Evolutionary conservation across 2,888 invertebrate species (phyloP).

Genomic region (Acleris literana): DNA sequence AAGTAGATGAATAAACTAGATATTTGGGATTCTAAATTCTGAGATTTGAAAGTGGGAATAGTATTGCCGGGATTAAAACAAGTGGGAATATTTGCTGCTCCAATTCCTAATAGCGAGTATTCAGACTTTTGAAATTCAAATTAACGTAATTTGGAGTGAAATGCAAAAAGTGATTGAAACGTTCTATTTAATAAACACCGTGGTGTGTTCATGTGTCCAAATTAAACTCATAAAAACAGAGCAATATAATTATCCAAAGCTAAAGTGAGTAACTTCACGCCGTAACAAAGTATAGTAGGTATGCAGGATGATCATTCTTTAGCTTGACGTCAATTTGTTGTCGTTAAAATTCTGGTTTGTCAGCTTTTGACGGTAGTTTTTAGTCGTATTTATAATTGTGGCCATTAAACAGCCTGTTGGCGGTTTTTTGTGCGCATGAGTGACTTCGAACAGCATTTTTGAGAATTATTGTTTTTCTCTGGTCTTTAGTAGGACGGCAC

Average conservation of each 20-base stretch:
- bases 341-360: conserved; percentile 16
- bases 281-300: neutral
- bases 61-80: too few species aligned
- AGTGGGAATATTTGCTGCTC: too few species aligned
- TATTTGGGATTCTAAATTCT: too few species aligned
- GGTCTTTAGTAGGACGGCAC: neutral
- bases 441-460: conserved; percentile 15
- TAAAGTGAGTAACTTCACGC: conserved; percentile 10
- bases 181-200: too few species aligned
- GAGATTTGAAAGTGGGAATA: too few species aligned
- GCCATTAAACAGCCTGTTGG: neutral
- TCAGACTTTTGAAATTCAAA: too few species aligned
- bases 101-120: too few species aligned
- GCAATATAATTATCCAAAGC: neutral
- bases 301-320: conserved; percentile 6
- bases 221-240: too few species aligned
- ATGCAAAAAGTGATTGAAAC: too few species aligned
- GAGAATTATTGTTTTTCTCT: conserved; percentile 14
- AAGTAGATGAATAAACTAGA: too few species aligned
- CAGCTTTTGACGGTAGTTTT: conserved; percentile 15
- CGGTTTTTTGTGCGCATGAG: neutral
- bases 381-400: conserved; percentile 4
- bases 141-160: too few species aligned
- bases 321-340: conserved; percentile 14
- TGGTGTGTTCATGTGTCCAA: too few species aligned